Conservation (phyloP, 2,797 vertebrate genomes). For the Rhinophrynus dorsalis region DNA sequence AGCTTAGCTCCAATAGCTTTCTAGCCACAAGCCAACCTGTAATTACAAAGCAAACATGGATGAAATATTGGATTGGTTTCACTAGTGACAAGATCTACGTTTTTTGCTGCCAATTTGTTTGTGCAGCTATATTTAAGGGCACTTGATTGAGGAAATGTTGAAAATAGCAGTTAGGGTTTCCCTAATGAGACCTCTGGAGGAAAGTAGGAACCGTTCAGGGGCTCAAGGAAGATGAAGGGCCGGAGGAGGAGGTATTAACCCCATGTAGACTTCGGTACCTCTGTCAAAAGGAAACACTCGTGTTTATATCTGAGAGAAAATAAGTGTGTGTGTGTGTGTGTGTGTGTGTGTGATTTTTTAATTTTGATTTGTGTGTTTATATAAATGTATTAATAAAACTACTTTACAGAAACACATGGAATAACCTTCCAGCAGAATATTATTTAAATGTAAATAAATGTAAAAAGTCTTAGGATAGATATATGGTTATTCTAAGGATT, state of each 20-base stretch:
- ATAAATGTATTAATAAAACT: neutral
- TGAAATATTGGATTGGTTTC: conserved; percentile 65
- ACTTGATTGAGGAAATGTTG: conserved; percentile 78
- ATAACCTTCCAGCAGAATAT: too few species aligned
- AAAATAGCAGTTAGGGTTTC: conserved; percentile 73
- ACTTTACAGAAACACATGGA: too few species aligned
- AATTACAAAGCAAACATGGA: conserved; percentile 73
- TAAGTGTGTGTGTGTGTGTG: too few species aligned
- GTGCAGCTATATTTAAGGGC: conserved; percentile 75
- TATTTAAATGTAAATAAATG: too few species aligned
- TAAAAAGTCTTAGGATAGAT: too few species aligned
- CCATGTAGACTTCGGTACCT: conserved; percentile 52
- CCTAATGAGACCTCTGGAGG: conserved; percentile 80
- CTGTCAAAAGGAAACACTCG: neutral
- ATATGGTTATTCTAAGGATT: too few species aligned
- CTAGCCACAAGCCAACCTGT: conserved; percentile 58
- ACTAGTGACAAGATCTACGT: conserved; percentile 66
- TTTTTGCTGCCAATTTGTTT: conserved; percentile 71
- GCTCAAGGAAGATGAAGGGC: conserved; percentile 46
- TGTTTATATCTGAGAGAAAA: neutral
- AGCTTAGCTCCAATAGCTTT: conserved; percentile 48
- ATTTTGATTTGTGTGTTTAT: neutral
- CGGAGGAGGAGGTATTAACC: conserved; percentile 59
- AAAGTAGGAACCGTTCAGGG: conserved; percentile 63
- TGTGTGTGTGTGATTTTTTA: too few species aligned